A percentile compares a stretch with the other conserved stretches of the same genome.
These are phyloP conservation scores for Platalea minor DNA, from an alignment of 2,797 vertebrate genomes.

Conservation along the genomic window DNA sequence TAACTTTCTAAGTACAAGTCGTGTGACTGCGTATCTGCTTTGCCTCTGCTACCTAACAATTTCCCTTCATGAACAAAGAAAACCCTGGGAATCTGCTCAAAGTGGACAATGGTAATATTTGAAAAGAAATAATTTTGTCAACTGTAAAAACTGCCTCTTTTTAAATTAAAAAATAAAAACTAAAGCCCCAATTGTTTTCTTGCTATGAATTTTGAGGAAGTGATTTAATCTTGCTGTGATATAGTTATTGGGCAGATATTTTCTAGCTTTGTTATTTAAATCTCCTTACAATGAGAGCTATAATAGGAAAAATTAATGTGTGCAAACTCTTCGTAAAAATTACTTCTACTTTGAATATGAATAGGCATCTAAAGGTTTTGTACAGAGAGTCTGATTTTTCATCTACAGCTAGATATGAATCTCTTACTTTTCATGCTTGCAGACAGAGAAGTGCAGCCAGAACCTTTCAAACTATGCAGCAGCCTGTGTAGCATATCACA, in stretches of 20 bases:
- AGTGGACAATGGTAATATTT: not conserved
- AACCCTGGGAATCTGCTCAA: not conserved
- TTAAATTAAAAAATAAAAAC: not conserved
- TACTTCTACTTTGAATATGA: not conserved
- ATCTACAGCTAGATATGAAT: not conserved
- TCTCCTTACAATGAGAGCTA: not conserved
- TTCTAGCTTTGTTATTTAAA: not conserved
- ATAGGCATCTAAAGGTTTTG: not conserved
- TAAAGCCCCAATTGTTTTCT: not conserved
- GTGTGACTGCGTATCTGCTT: not conserved
- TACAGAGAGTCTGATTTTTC: not conserved
- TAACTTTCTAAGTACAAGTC: not conserved
- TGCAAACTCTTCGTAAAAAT: not conserved
- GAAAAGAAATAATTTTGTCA: not conserved
- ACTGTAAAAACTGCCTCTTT: not conserved
- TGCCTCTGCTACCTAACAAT: not conserved
- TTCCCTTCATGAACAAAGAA: not conserved
- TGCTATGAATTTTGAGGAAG: not conserved
- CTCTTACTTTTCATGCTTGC: not conserved
- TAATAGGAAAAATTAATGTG: not conserved
- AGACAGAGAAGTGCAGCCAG: not conserved
- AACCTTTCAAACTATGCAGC: not conserved
- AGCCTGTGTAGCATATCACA: accelerated
- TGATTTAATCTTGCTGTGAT: not conserved
- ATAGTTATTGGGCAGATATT: not conserved